Base-by-base conservation (phyloP, 2,888 invertebrate genomes). In the Abrostola triplasia region DNA sequence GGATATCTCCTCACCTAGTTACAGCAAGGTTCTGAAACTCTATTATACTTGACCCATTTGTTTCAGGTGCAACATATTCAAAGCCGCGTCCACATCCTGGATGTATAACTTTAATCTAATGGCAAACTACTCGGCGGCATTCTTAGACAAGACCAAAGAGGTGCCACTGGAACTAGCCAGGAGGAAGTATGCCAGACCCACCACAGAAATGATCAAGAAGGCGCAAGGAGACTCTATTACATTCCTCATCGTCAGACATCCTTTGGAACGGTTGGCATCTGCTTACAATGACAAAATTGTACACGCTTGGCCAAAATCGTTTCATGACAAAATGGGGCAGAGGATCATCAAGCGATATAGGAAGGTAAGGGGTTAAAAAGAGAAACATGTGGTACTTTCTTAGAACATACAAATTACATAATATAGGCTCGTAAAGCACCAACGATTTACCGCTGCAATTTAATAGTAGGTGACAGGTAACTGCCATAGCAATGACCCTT, bases 61-160 rank as follows among this genome's bases (percentile, higher is more conserved):
- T 78, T 86, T 38, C 86, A 96, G 96, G 96, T 97, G 97, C 87
- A 97, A 97, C 85, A 96, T 97, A 69, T 97, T 97, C 87, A 97
- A 97, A 94, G 97, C 97, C 6, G 97, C 97, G 4, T 98, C 98
- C n/a, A 97, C 98, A 13, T 98, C 98, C 0, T 98, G 98, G 98
- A 97, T 98, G 97, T 98, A 98, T 91, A 98, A 98, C 91, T 98
- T 98, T 91, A 98, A 98, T 90, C 92, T 97, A 58, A 96, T 98
- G 90, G 98, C 98, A 8, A 98, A 98, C 80, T 97, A 98, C 89
- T 96, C 96, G 64, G 96, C 97, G 9, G 96, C 96, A 58, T 98
- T 97, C 91, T 92, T 98, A 78, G 96, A 96, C 85, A 96, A 96
- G 83, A 97, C 97, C 62, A 97, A 97, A 87, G 95, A 97, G 83